Evolutionary conservation across 2,797 vertebrate genomes (phyloP), one percentile per base, ranked within the genome.

Genomic region (Hoplostethus atlanticus): DNA sequence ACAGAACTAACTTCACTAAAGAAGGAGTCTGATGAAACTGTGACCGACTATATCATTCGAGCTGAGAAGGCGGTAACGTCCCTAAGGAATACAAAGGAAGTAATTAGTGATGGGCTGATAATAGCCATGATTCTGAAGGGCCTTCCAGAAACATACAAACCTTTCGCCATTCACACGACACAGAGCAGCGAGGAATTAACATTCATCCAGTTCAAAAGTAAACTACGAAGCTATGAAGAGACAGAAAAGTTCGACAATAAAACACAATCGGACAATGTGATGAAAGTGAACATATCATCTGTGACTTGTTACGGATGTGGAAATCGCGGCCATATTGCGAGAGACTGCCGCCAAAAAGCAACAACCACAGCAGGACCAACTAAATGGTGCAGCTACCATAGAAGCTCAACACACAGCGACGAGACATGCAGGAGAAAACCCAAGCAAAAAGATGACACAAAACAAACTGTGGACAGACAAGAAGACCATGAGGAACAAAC

Each of bases 331-430:
- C 74, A 81, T 30, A 3, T 79, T 5, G 61, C 34, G 0, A n/a
- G 30, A 30, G 75, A 75, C 21, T 84, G 76, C 12, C 56, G 36
- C 6, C 76, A 77, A 55, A 85, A 79, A 34, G 55, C 21, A 21
- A 21, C 21, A 21, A 21, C 21, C 21, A 1, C 21, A 21, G 21
- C 21, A 21, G 21, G 42, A 4, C 17, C 2, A 0, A 2, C 48
- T 1, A 77, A 79, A 6, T 80, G 84, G 74, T 78, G 84, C 60
- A 83, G 40, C 30, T 80, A 80, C 36, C 80, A 78, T 11, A 83
- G 17, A 52, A 76, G 61, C 47, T 68, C 76, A 15, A 83, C 77
- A 51, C 80, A 78, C 56, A 83, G 52, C 21, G 73, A 80, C 8
- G 62, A 77, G 52, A 81, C 67, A 53, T 79, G 73, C 12, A 40